Conservation (phyloP, 2,113 vertebrate genomes). For the Phyllostomus hastatus region DNA sequence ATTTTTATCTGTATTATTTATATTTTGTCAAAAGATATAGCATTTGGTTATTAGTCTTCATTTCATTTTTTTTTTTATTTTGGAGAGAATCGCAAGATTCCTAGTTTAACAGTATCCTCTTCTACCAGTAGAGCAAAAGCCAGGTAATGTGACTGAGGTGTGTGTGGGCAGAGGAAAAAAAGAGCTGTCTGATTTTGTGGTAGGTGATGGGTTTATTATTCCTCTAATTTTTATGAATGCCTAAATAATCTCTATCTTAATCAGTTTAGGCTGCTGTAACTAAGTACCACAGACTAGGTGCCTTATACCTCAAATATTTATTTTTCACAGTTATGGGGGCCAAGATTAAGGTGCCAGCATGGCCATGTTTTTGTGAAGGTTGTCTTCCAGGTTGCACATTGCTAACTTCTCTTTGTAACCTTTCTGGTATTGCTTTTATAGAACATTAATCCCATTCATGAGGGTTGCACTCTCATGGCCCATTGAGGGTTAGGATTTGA, state of each 20-base stretch:
- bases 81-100: not conserved
- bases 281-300: too few species aligned
- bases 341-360: not conserved
- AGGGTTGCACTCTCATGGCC: not conserved
- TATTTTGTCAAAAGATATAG: not conserved
- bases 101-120: not conserved
- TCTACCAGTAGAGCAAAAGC: not conserved
- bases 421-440: not conserved
- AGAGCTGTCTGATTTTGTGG: not conserved
- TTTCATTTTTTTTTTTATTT: not conserved
- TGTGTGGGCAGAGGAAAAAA: not conserved
- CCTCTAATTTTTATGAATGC: not conserved
- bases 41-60: not conserved
- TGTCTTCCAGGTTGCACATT: not conserved
- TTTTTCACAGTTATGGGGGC: not conserved
- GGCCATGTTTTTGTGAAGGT: not conserved
- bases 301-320: not conserved
- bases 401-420: not conserved
- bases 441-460: too few species aligned
- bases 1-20: not conserved
- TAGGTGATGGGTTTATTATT: not conserved
- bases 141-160: not conserved
- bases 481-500: not conserved
- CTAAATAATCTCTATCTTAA: not conserved
- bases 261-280: not conserved